Base-by-base conservation (phyloP, 2,797 vertebrate genomes). In the Cephalopachus bancanus region DNA sequence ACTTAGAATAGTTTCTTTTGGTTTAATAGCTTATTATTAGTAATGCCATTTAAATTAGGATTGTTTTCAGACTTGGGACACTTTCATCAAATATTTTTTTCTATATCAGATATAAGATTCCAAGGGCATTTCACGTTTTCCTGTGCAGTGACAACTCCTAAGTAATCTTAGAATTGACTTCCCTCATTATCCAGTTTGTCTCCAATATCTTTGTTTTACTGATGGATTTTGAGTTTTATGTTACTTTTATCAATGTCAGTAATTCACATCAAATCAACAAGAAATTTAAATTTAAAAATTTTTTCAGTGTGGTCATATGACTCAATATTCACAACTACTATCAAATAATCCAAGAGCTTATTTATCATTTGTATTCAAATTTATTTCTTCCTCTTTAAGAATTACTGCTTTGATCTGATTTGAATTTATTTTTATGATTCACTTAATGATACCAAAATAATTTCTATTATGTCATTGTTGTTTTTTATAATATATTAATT, bases 71-170 rank as follows among this genome's bases (percentile, higher is more conserved):
- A 60, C 55, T 83, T 83, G n/a, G 14, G 16, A 93, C 93, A 93
- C 2, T 3, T 78, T 53, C 83, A 78, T 69, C 7, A 79, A 60
- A 30, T 83, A 67, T 62, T 79, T 85, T 44, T 87, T 74, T 22
- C 72, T 87, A 28, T 69, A 55, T 69, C 12, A 51, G 10, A 37
- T 71, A 1, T 83, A 88, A 88, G 44, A 92, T 69, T 93, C 76
- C 64, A 97, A 83, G 26, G 51, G 7, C 1, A 51, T 94, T 93
- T 94, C 33, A 91, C 83, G 10, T 87, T 94, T 90, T 83, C 17
- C 10, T 53, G n/a, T 88, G 37, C 11, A 33, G 17, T 59, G 67
- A 83, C 20, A 92, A 71, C 30, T 89, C 28, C 16, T 28, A 76
- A 81, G n/a, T 71, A 76, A 90, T 44, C 24, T 89, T 89, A 75